Base-by-base conservation (phyloP, 2,797 vertebrate species). In the Poliocrania exsul region DNA sequence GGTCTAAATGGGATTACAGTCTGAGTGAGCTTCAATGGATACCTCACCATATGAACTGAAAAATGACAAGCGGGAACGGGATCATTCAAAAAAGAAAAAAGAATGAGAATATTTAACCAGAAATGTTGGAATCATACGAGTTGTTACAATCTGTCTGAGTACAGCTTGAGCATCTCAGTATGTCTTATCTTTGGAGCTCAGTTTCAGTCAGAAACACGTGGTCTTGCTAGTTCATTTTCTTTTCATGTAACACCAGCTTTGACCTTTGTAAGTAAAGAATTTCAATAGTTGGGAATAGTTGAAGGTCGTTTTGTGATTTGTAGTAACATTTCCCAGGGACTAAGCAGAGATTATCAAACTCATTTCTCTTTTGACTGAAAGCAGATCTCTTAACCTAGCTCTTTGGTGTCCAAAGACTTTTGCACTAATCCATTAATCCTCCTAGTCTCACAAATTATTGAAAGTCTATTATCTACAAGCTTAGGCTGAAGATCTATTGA, bases 361-460 rank as follows among this genome's bases (percentile, higher is more conserved):
- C 81, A 79, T 94, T 92, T 93, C 37, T 93, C 75, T 93, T 97
- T 82, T 95, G 29, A 96, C 40, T 35, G 54, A 50, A 77, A 89
- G 46, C 10, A 93, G 60, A 91, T 93, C 53, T 81, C 75, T 86
- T 88, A 88, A 65, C 47, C 28, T 35, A 46, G 61, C 84, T 90
- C 62, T 85, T 80, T 5, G 15, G 42, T 84, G 33, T 81, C 66
- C 73, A 47, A 91, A 73, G 60, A 81, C 51, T 70, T 37, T 10
- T 70, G n/a, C 14, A 46, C 71, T 88, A 92, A 95, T 92, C 67
- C 42, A 53, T 21, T 96, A 95, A 94, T 93, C 57, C 62, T 92
- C 33, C 80, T 72, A 90, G 73, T 60, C 40, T 95, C 77, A 82
- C 23, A 87, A 96, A 95, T 74, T 82, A 91, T 61, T 89, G 44